Evolutionary conservation across 1,140 invertebrate genomes (phyloP).

Genomic region (Charaxes varanes): DNA sequence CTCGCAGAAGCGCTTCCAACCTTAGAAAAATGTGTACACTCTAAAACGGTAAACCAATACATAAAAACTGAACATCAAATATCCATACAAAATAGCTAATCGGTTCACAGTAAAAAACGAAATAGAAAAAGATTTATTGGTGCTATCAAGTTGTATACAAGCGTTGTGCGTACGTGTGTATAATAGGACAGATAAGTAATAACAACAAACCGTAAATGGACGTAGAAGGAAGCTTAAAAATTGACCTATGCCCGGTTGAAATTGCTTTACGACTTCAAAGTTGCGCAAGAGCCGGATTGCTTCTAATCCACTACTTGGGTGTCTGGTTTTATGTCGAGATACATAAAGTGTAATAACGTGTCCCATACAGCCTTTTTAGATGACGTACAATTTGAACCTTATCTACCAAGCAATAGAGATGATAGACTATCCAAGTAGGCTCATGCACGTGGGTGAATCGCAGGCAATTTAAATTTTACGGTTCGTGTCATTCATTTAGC

Average conservation of each 20-base stretch:
- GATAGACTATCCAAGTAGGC: constrained; percentile 8
- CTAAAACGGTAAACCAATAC: no score
- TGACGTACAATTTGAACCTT: constrained; percentile 27
- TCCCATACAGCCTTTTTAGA: constrained; percentile 18
- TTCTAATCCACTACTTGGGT: constrained; percentile 51
- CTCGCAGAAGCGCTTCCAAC: no score
- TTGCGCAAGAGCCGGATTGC: constrained; percentile 34
- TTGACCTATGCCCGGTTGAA: constrained; percentile 37
- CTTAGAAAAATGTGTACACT: no score
- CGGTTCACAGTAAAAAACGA: no score
- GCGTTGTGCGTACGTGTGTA: constrained; percentile 11
- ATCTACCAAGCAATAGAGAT: constrained; percentile 13
- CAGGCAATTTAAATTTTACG: constrained; percentile 40
- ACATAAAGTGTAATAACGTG: constrained; percentile 44
- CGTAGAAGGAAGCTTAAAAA: constrained; percentile 34
- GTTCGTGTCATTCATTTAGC: constrained; percentile 47
- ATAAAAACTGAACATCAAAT: constrained; percentile 1
- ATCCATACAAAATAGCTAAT: no score
- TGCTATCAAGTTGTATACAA: constrained; percentile 17
- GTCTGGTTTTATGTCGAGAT: constrained; percentile 47
- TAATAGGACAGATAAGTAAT: constrained; percentile 20
- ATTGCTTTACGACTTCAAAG: constrained; percentile 36
- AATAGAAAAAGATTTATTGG: constrained; percentile 9
- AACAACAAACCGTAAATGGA: constrained; percentile 47
- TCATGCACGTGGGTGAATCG: constrained; percentile 43